Conservation (phyloP, 2,797 vertebrate species). For the Enteromius radiatus region DNA sequence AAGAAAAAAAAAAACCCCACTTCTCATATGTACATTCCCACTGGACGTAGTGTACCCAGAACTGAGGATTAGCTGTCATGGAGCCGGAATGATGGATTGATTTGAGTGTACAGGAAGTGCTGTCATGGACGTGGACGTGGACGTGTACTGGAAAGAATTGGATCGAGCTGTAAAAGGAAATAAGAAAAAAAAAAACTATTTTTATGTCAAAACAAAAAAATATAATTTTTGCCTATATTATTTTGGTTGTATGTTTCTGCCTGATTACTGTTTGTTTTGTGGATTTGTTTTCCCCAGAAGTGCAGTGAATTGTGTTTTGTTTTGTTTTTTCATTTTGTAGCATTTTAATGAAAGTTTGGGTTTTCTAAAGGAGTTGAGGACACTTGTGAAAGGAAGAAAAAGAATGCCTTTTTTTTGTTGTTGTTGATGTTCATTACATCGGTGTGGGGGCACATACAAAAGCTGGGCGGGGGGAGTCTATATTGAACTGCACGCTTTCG, state of each 20-base stretch:
- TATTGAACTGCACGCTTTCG: constrained; percentile 60
- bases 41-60: constrained; percentile 71
- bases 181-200: constrained; percentile 36
- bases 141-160: constrained; percentile 66
- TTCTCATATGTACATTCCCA: constrained; percentile 80
- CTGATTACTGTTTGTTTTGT: constrained; percentile 68
- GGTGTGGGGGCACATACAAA: constrained; percentile 34
- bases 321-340: constrained; percentile 37
- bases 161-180: constrained; percentile 44
- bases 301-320: constrained; percentile 51
- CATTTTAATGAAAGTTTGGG: constrained; percentile 54
- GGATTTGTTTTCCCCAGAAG: constrained; percentile 60
- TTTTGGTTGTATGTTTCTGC: constrained; percentile 56
- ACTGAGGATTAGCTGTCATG: constrained; percentile 28
- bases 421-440: constrained; percentile 57
- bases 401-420: constrained; percentile 51
- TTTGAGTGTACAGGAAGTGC: constrained; percentile 54
- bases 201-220: constrained; percentile 62
- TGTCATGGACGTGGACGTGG: constrained; percentile 58
- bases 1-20: constrained; percentile 62
- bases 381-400: constrained; percentile 68
- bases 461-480: not conserved
- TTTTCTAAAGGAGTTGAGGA: constrained; percentile 56
- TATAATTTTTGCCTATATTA: constrained; percentile 51
- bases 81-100: constrained; percentile 62